Evolutionary conservation across 2,888 invertebrate species (phyloP).

Genomic region (Ephialtes manifestator): DNA sequence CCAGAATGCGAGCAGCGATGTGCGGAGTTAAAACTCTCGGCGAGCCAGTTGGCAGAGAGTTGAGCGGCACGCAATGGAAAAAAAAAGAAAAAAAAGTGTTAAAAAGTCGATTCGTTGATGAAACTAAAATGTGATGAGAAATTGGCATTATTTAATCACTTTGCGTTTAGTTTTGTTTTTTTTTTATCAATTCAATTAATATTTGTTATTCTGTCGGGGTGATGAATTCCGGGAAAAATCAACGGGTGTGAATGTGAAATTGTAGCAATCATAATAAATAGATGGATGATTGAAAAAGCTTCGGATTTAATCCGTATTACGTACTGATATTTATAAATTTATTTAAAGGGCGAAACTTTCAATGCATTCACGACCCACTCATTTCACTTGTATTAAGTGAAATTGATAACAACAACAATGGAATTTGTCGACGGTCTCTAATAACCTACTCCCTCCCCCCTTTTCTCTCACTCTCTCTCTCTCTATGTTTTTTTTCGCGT

Average conservation of each 20-base stretch:
- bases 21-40: conserved; percentile 28
- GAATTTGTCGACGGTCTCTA: conserved; percentile 6
- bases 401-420: conserved; percentile 38
- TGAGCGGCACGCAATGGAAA: not conserved
- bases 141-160: not conserved
- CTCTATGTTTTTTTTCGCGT: not conserved
- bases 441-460: not conserved
- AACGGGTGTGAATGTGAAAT: not conserved
- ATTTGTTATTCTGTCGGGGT: not conserved
- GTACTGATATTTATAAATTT: conserved; percentile 3
- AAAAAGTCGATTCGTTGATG: not conserved
- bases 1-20: conserved; percentile 21
- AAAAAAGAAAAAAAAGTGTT: conserved; percentile 4
- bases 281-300: not conserved
- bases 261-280: not conserved
- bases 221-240: not conserved
- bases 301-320: not conserved
- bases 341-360: not conserved
- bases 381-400: conserved; percentile 29
- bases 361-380: not conserved
- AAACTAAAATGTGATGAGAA: not conserved
- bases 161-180: not conserved
- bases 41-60: conserved; percentile 22
- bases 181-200: not conserved
- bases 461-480: too few species aligned